Evolutionary conservation across 2,888 invertebrate genomes (phyloP).

Genomic region (Philaethria dido): DNA sequence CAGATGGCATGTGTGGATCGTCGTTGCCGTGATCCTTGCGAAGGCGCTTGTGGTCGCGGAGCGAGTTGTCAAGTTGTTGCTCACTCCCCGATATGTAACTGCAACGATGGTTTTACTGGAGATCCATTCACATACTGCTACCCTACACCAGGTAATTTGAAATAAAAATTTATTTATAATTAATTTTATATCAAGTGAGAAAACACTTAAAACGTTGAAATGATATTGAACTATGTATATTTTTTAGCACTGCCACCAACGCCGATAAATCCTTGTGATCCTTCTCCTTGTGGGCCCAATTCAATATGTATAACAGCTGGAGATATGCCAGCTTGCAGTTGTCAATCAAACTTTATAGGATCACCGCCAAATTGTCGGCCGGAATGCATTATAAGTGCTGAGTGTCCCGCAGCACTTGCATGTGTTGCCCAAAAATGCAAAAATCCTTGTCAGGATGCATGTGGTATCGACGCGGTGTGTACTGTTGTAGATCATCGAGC

Average conservation of each 20-base stretch:
- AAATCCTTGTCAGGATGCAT: slow-evolving; percentile 87
- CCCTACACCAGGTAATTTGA: slow-evolving; percentile 78
- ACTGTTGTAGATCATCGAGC: slow-evolving; percentile 86
- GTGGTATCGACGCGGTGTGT: slow-evolving; percentile 84
- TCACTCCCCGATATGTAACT: slow-evolving; percentile 90
- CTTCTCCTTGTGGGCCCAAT: slow-evolving; percentile 88
- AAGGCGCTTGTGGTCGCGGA: slow-evolving; percentile 88
- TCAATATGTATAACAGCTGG: slow-evolving; percentile 85
- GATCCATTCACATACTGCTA: slow-evolving; percentile 88
- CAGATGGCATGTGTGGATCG: slow-evolving; percentile 88
- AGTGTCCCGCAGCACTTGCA: slow-evolving; percentile 86
- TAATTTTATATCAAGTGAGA: not conserved
- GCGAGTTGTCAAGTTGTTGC: slow-evolving; percentile 89
- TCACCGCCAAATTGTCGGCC: slow-evolving; percentile 87
- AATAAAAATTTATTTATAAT: slow-evolving; percentile 2
- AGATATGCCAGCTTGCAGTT: slow-evolving; percentile 85
- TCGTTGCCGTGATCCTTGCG: slow-evolving; percentile 89
- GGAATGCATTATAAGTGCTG: slow-evolving; percentile 87
- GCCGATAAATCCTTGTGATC: slow-evolving; percentile 84
- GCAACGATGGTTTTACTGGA: slow-evolving; percentile 86
- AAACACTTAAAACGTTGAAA: not conserved
- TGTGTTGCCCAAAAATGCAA: slow-evolving; percentile 86
- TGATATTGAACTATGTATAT: slow-evolving; percentile 1
- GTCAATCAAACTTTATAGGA: slow-evolving; percentile 85
- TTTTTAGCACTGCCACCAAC: slow-evolving; percentile 53